phyloP scores from a whole-genome alignment of 1,140 invertebrate genomes.

The Rhyzopertha dominica region DNA sequence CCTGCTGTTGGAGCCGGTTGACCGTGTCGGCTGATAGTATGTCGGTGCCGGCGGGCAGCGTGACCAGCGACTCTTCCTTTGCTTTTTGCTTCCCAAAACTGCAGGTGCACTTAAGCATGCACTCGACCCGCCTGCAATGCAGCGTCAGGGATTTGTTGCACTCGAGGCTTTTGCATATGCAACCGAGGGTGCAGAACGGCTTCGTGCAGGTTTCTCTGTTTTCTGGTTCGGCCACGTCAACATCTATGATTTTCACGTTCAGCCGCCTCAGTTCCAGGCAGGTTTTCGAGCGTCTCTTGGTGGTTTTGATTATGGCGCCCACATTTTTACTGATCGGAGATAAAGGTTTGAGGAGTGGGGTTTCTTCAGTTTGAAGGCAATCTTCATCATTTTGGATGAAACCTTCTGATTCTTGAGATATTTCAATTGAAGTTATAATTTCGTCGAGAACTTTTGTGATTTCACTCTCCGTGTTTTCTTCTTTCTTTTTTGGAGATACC shows the following conservation, averaged over 20 bases:
- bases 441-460: conserved; percentile 34
- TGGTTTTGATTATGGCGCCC: conserved; percentile 18
- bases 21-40: conserved; percentile 36
- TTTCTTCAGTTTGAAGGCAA: conserved; percentile 14
- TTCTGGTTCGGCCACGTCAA: conserved; percentile 33
- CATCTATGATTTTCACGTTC: conserved; percentile 44
- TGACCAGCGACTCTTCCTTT: conserved; percentile 8
- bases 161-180: conserved; percentile 47
- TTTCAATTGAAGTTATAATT: conserved; percentile 40
- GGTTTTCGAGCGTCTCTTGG: conserved; percentile 23
- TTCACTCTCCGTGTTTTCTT: conserved; percentile 10
- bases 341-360: conserved; percentile 3
- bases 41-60: conserved; percentile 21
- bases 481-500: conserved; percentile 2
- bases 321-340: conserved; percentile 12
- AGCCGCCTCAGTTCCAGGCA: conserved; percentile 41
- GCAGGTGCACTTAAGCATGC: conserved; percentile 49
- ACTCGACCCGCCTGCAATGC: conserved; percentile 46
- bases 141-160: conserved; percentile 27
- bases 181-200: conserved; percentile 46
- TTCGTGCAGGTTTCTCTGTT: conserved; percentile 34
- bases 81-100: conserved; percentile 13
- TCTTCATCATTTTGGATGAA: conserved; percentile 35
- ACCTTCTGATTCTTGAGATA: conserved; percentile 38
- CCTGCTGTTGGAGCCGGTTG: conserved; percentile 41